These are phyloP conservation scores for Aldrovandia affinis DNA, from an alignment of 2,797 vertebrate genomes.

Conservation along the genomic window DNA sequence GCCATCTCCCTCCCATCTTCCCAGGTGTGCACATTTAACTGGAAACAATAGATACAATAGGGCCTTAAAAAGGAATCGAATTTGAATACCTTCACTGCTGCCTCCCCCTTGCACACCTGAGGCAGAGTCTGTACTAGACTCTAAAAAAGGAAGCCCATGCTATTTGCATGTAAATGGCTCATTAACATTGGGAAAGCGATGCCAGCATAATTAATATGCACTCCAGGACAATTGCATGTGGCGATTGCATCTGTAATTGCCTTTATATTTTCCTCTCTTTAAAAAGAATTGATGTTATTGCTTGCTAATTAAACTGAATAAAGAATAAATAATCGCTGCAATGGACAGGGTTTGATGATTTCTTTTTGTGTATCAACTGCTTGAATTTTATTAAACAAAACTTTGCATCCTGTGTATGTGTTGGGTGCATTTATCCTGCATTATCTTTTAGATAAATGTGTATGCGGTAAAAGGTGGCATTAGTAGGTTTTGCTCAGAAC, in stretches of 20 bases:
- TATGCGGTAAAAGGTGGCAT: not conserved
- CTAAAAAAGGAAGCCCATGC: not conserved
- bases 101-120: constrained; percentile 9
- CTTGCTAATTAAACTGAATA: not conserved
- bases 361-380: not conserved
- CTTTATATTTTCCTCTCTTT: constrained; percentile 13
- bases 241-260: constrained; percentile 33
- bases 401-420: not conserved
- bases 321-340: constrained; percentile 21
- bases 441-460: not conserved
- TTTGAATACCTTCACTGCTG: constrained; percentile 36
- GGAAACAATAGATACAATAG: not conserved
- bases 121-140: not conserved
- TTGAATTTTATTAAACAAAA: not conserved
- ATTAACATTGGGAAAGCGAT: constrained; percentile 36
- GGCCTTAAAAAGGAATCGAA: constrained; percentile 11
- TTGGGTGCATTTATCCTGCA: not conserved
- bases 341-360: not conserved
- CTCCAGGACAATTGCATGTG: constrained; percentile 20
- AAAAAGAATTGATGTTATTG: constrained; percentile 5
- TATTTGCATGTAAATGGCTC: constrained; percentile 43
- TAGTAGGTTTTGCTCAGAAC: not conserved
- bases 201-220: constrained; percentile 30
- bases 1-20: not conserved
- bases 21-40: constrained; percentile 8